Base-by-base conservation (phyloP, 2,888 invertebrate species). In the Celastrina argiolus region DNA sequence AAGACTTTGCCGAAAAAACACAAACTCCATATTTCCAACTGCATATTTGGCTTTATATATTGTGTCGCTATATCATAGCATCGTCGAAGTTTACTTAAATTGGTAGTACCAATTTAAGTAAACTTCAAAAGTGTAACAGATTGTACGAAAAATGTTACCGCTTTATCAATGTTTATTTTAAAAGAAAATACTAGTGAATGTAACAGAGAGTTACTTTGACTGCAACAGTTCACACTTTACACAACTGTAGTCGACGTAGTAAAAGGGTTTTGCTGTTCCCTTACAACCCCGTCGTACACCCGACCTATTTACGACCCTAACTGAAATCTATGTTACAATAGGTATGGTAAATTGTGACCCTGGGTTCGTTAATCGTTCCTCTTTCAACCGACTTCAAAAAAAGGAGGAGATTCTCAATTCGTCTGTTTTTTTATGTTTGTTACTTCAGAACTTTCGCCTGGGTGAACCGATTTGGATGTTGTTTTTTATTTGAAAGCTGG, bases 201-300 rank as follows among this genome's bases (percentile, higher is more conserved):
- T 36, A 34, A 28, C 31, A 18, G 18, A 18, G 18, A 34, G 8
- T 36, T 59, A 18, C 18, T 59, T 34, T 59, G 16, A 59, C 10
- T 34, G 36, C 16, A 28, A 36, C 10, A 10, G 34, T 36, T 59
- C 36, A 34, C n/a, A n/a, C n/a, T n/a, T n/a, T 59, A 59, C 16
- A 59, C 18, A 36, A 18, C 16, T 36, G 22, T 22, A n/a, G n/a
- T n/a, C n/a, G 36, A 16, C 18, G 36, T 18, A 36, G 34, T 59
- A 36, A 59, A 59, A 36, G 59, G 59, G 59, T 59, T 59, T 59
- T 59, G 18, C 36, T 59, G 36, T 36, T 36, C 18, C 59, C 10
- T 56, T 28, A 6, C 26, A 10, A 31, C 31, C 6, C 8, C 10
- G 56, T 12, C 34, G 18, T 18, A 18, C n/a, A 34, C 16, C 59